Base-by-base conservation (phyloP, 2,888 invertebrate species). In the Rhyacophila evoluta region DNA sequence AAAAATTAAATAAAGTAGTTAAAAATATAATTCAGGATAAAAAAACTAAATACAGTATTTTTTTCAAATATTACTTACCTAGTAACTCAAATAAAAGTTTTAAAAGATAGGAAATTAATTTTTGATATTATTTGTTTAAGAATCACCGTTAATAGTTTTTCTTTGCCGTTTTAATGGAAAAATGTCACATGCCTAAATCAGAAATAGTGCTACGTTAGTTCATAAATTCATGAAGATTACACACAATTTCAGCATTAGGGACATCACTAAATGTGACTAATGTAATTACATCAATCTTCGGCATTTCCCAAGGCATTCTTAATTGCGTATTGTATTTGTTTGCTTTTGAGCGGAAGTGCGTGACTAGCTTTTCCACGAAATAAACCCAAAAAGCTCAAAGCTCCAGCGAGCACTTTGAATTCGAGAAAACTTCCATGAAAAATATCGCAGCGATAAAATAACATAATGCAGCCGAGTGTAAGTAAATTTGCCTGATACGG, bases 271-370 rank as follows among this genome's bases (percentile, higher is more conserved):
- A 72, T 78, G 75, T 78, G 80, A 80, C 67, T 80, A 77, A 80
- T 78, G 80, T 78, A 77, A 67, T 77, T 68, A 72, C 80, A 77
- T 78, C 80, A 80, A 76, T 80, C 80, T 78, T 78, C 70, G 74
- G 38, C 75, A 68, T 80, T 77, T 80, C 75, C 55, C 80, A 67
- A 77, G 77, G 70, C 77, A 39, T 80, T 75, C 75, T 78, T 80
- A 80, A 80, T 83, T 88, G 83, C 87, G 87, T 83, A 86, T 88
- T 81, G 79, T 78, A 82, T 78, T 80, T 81, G 81, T 82, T 79
- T 74, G 73, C 79, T 82, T 87, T 86, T 82, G 84, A 85, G n/a
- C 83, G 84, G 74, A 85, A 86, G 78, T 85, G 86, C 69, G 87
- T 87, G 82, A 84, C 81, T 81, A 41, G 78, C 72, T 33, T 29